Evolutionary conservation across 2,797 vertebrate genomes (phyloP).

Genomic region (Poeciliopsis gracilis): DNA sequence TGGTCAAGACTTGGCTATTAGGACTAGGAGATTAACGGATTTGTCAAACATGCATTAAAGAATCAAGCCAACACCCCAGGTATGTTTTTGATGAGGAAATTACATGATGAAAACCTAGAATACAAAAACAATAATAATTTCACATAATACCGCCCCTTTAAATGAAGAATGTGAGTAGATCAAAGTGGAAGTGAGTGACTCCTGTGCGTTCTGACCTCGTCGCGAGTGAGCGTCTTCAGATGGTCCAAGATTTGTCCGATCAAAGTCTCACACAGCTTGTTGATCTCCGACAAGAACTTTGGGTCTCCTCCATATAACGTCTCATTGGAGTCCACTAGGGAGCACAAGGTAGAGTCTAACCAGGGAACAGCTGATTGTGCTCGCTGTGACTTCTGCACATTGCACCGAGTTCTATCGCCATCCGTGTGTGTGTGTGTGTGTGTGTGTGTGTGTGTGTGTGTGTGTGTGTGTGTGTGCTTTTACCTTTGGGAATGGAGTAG

Average conservation of each 20-base stretch:
- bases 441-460: no score
- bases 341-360: background rate
- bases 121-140: no score
- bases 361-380: background rate
- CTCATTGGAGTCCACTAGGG: slow-evolving; percentile 95
- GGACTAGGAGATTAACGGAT: no score
- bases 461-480: background rate
- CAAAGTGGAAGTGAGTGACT: background rate
- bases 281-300: slow-evolving; percentile 94
- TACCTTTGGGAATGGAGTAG: slow-evolving; percentile 94
- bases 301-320: slow-evolving; percentile 94
- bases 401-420: background rate
- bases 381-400: background rate
- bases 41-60: no score
- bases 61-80: no score
- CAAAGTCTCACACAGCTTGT: slow-evolving; percentile 92
- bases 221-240: slow-evolving; percentile 89
- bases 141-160: no score
- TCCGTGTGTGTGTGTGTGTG: background rate
- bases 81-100: no score
- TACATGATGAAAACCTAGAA: no score
- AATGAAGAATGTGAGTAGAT: background rate
- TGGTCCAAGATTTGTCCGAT: slow-evolving; percentile 95
- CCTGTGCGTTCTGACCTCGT: slow-evolving; percentile 83
- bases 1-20: no score